Conservation (phyloP, 1,140 invertebrate species). For the Monochamus saltuarius region DNA sequence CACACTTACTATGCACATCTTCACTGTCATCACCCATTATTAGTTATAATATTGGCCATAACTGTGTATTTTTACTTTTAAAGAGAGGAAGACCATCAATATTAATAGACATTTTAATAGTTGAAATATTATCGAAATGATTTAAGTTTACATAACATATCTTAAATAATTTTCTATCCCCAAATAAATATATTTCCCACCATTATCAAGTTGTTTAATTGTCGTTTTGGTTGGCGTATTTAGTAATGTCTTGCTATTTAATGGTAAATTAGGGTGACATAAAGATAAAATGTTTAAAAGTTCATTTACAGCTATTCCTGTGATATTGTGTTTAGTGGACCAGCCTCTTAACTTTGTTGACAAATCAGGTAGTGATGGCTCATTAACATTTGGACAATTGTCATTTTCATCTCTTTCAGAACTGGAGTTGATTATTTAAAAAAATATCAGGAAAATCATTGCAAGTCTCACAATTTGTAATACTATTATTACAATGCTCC, state of each 20-base stretch:
- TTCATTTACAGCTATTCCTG: not conserved
- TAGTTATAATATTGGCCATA: slow-evolving; percentile 32
- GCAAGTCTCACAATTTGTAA: no score
- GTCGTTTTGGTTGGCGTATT: not conserved
- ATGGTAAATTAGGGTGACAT: not conserved
- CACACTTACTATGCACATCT: no score
- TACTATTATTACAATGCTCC: no score
- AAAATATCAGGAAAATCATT: no score
- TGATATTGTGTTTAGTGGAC: not conserved
- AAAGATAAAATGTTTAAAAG: not conserved
- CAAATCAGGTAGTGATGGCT: no score
- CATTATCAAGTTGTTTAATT: not conserved
- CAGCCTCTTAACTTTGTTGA: not conserved
- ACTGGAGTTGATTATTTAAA: no score
- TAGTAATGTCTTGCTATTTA: not conserved
- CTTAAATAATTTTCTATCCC: not conserved
- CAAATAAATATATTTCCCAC: not conserved
- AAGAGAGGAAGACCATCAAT: slow-evolving; percentile 36
- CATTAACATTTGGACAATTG: no score
- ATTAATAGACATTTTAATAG: slow-evolving; percentile 22
- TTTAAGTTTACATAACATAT: not conserved
- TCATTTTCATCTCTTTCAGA: no score
- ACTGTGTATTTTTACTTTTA: slow-evolving; percentile 23
- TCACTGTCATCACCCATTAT: no score
- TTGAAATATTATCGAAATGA: no score